Percentiles rank a stretch among this genome's conserved stretches.
Evolutionary conservation across 2,797 vertebrate genomes (phyloP).

Genomic region (Anguilla pacifica): DNA sequence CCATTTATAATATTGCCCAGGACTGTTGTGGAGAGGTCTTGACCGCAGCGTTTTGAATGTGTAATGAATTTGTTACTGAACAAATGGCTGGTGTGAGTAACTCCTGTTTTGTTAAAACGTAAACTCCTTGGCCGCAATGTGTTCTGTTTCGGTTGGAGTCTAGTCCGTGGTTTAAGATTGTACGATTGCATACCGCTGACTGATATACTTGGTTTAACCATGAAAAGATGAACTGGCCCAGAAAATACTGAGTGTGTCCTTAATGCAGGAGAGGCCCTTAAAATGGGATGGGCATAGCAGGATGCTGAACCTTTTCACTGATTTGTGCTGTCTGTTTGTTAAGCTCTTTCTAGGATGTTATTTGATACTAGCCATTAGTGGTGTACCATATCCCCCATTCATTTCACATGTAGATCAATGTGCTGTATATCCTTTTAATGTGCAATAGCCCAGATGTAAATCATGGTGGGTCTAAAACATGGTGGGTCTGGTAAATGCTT

Average conservation of each 20-base stretch:
- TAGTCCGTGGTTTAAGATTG: not conserved
- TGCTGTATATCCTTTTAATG: not conserved
- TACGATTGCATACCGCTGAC: not conserved
- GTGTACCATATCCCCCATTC: not conserved
- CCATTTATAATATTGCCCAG: conserved; percentile 56
- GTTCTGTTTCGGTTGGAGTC: not conserved
- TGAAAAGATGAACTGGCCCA: not conserved
- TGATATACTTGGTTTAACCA: not conserved
- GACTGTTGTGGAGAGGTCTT: conserved; percentile 50
- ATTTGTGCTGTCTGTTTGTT: not conserved
- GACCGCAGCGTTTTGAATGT: conserved; percentile 34
- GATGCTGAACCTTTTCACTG: not conserved
- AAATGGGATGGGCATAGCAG: not conserved
- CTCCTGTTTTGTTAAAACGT: not conserved
- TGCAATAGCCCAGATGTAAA: not conserved
- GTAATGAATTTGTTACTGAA: conserved; percentile 46
- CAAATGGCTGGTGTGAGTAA: not conserved
- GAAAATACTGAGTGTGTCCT: not conserved
- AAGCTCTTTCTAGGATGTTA: not conserved
- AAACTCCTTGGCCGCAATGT: not conserved
- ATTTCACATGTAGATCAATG: not conserved
- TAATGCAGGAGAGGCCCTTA: not conserved
- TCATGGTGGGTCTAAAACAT: not conserved
- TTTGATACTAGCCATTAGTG: not conserved
- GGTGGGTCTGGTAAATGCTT: not conserved